Evolutionary conservation across 2,797 vertebrate species (phyloP), one percentile per base, ranked within the genome.

Genomic region (Macropodus opercularis): DNA sequence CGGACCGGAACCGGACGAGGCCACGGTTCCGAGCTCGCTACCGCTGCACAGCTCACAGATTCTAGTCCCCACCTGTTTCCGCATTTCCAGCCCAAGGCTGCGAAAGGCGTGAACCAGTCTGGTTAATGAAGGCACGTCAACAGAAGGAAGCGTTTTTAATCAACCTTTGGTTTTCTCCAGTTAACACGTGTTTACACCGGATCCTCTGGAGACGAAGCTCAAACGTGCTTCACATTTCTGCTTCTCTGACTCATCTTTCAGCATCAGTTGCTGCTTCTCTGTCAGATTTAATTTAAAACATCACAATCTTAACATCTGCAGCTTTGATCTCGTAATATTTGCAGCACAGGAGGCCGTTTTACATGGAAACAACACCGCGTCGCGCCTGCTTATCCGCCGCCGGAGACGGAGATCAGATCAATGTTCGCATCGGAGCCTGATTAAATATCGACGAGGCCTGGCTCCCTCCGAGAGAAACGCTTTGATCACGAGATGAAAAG

Each of bases 361-460:
- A 39, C 18, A 47, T 3, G 8, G 12, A n/a, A 9, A 27, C 56
- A 15, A 27, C 57, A 63, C 19, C 53, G 23, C 21, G 43, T 57
- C 38, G 13, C 8, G 27, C 5, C 74, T 70, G 46, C 70, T 80
- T 75, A 76, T 85, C 78, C 75, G 60, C 63, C 29, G 10, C 49
- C 22, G 23, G 51, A 69, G 69, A 40, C 59, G 29, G 66, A 60
- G 64, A 60, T 68, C 59, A 63, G 74, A 85, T 85, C 82, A 80
- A 81, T 83, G 60, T 65, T 68, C 6, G 53, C 72, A 81, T 68
- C 59, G 21, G 50, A 60, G 67, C 67, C 59, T 84, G 80, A 82
- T 81, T 78, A 86, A 75, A 79, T 84, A 83, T 84, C 78, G 82
- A 83, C 77, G 56, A 15, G 60, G 57, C 46, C 19, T 8, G 9